These are phyloP conservation scores for Microdon myrmicae DNA, from an alignment of 2,888 invertebrate species.

Conservation along the genomic window DNA sequence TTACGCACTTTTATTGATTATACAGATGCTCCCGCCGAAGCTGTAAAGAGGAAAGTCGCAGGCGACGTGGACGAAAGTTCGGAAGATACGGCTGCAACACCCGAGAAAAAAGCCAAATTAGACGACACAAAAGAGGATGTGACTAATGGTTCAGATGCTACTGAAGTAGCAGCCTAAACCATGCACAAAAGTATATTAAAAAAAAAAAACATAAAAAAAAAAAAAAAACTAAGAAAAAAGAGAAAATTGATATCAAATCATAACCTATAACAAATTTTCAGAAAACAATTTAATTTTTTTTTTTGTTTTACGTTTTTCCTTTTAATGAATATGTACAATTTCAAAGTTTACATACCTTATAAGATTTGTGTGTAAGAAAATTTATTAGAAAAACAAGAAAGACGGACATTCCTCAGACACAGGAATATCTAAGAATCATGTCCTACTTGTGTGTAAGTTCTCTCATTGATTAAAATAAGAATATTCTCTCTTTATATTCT, in stretches of 20 bases:
- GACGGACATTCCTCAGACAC: too few relatives aligned
- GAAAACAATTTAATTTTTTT: too few relatives aligned
- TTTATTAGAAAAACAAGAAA: too few relatives aligned
- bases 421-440: too few relatives aligned
- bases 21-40: conserved; percentile 61
- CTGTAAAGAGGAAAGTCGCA: conserved; percentile 66
- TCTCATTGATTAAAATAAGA: too few relatives aligned
- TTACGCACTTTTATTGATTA: conserved; percentile 3
- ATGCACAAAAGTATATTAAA: too few relatives aligned
- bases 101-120: conserved; percentile 67
- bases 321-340: conserved; percentile 39
- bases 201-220: conserved; percentile 52
- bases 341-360: conserved; percentile 40
- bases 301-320: conserved; percentile 41
- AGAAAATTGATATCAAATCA: conserved; percentile 52
- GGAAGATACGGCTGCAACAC: conserved; percentile 64
- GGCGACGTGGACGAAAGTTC: conserved; percentile 59
- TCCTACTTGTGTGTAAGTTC: too few relatives aligned
- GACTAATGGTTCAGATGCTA: conserved; percentile 66
- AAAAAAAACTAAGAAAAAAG: conserved; percentile 54
- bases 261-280: conserved; percentile 37
- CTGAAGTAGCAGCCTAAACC: conserved; percentile 67
- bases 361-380: conserved; percentile 40
- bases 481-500: too few relatives aligned
- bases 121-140: conserved; percentile 66